Evolutionary conservation across 2,888 invertebrate species (phyloP).

Genomic region (Mythimna vitellina): DNA sequence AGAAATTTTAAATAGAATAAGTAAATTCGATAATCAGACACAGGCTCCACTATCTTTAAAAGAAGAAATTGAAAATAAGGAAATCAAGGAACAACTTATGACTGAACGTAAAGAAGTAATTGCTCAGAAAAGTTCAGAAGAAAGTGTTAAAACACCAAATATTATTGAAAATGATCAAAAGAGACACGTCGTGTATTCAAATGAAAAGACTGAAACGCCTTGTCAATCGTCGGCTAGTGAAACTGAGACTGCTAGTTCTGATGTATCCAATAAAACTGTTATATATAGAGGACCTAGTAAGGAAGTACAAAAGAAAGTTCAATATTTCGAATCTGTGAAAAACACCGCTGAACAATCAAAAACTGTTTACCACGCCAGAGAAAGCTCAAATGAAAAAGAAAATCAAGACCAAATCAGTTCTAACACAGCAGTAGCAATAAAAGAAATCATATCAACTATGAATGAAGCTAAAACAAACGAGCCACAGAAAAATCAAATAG

Average conservation of each 20-base stretch:
- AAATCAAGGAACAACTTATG: conserved; percentile 71
- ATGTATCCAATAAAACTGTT: conserved; percentile 93
- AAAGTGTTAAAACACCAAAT: conserved; percentile 16
- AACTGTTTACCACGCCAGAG: conserved; percentile 89
- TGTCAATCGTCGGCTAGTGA: conserved; percentile 91
- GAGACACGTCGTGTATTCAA: conserved; percentile 72
- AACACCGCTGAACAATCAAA: conserved; percentile 86
- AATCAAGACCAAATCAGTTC: conserved; percentile 70
- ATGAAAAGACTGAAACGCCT: conserved; percentile 77
- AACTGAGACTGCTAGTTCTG: conserved; percentile 94
- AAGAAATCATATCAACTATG: conserved; percentile 54
- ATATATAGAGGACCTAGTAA: conserved; percentile 91
- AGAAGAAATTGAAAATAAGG: conserved; percentile 92
- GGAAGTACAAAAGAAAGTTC: conserved; percentile 93
- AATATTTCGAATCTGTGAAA: conserved; percentile 94
- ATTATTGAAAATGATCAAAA: conserved; percentile 67
- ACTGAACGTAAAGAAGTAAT: conserved; percentile 41
- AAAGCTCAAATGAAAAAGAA: conserved; percentile 87
- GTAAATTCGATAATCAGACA: conserved; percentile 80
- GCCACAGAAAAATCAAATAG: conserved; percentile 77
- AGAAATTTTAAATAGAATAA: conserved; percentile 93
- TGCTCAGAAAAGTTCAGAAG: conserved; percentile 19
- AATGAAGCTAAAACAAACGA: conserved; percentile 71
- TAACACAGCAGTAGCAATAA: conserved; percentile 33
- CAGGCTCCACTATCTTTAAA: conserved; percentile 69